These are phyloP conservation scores for Cyanoliseus patagonus DNA, from an alignment of 2,113 vertebrate species.

Conservation along the genomic window DNA sequence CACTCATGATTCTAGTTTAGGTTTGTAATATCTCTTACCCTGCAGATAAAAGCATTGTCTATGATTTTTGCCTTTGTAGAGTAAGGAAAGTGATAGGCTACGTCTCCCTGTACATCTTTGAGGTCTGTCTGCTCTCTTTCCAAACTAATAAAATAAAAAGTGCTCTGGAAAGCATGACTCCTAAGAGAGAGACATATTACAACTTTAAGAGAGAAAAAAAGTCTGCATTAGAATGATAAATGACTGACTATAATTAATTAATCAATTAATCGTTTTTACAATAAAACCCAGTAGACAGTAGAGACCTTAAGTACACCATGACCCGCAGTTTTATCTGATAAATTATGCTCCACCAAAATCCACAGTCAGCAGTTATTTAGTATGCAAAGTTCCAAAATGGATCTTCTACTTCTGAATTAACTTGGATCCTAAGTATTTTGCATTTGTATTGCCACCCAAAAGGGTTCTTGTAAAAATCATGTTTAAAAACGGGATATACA, in stretches of 20 bases:
- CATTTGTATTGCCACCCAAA: conserved; percentile 29
- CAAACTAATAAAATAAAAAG: conserved; percentile 28
- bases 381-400: conserved; percentile 23
- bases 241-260: conserved; percentile 64
- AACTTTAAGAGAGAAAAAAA: conserved; percentile 28
- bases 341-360: conserved; percentile 55
- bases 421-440: conserved; percentile 56
- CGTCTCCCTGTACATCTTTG: neutral
- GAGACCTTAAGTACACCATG: conserved; percentile 40
- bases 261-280: conserved; percentile 66
- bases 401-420: conserved; percentile 48
- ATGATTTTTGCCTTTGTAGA: neutral
- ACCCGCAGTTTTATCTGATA: conserved; percentile 46
- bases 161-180: neutral
- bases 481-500: conserved; percentile 33
- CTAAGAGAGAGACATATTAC: neutral
- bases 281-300: conserved; percentile 18
- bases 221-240: conserved; percentile 44
- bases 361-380: conserved; percentile 57
- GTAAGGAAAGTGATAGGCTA: neutral
- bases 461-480: conserved; percentile 16
- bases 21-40: neutral
- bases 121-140: neutral
- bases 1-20: neutral
- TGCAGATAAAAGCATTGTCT: neutral